Conservation (phyloP, 1,140 invertebrate species). For the Euura lappo region DNA sequence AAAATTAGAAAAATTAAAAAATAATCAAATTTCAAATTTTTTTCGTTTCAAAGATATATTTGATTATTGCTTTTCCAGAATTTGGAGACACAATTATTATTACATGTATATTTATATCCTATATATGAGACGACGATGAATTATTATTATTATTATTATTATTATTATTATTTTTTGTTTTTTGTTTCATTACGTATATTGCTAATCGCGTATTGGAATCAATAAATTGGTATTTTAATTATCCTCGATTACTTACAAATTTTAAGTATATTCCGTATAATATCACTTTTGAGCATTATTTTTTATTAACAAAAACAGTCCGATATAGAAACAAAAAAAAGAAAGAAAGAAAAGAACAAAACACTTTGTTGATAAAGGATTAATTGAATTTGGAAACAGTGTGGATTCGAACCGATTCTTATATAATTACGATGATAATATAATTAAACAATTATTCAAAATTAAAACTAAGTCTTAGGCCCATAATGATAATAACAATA, state of each 20-base stretch:
- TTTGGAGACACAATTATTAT: too few relatives aligned
- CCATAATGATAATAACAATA: too few relatives aligned
- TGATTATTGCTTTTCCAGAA: too few relatives aligned
- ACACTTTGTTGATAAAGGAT: too few relatives aligned
- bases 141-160: background rate
- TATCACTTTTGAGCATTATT: background rate
- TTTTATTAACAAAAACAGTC: background rate
- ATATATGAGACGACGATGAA: background rate
- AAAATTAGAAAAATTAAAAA: too few relatives aligned
- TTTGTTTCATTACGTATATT: background rate
- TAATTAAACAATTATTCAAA: background rate
- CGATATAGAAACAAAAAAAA: background rate
- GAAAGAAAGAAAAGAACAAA: too few relatives aligned
- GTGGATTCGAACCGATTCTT: background rate
- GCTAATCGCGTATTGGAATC: background rate
- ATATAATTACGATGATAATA: background rate
- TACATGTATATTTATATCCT: too few relatives aligned
- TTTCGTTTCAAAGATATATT: too few relatives aligned
- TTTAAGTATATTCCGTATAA: background rate
- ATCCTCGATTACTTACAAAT: background rate
- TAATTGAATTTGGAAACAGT: too few relatives aligned
- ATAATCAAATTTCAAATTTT: too few relatives aligned
- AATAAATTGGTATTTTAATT: background rate
- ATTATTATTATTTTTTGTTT: background rate
- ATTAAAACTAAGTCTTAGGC: background rate